Percentiles rank a stretch among this genome's conserved stretches.
Conservation (phyloP, 2,888 invertebrate genomes). For the Eremobia ochroleuca region DNA sequence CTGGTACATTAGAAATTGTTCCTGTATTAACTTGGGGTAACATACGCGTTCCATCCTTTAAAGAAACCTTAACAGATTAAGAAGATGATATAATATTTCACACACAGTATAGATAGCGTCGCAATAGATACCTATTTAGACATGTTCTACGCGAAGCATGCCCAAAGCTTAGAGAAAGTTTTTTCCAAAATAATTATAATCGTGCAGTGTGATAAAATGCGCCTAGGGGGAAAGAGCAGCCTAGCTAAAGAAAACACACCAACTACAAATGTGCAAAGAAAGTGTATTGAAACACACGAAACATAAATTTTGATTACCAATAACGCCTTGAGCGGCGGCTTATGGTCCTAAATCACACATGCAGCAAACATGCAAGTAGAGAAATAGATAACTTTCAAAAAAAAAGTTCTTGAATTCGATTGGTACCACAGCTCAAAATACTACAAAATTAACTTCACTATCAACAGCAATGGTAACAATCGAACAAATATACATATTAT, state of each 20-base stretch:
- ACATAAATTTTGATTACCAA: constrained; percentile 88
- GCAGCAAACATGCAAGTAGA: constrained; percentile 90
- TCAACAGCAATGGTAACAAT: constrained; percentile 82
- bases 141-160: constrained; percentile 90
- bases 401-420: constrained; percentile 71
- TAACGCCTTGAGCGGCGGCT: constrained; percentile 88
- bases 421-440: constrained; percentile 80
- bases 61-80: constrained; percentile 56
- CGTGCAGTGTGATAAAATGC: constrained; percentile 91
- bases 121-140: constrained; percentile 67
- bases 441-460: constrained; percentile 60
- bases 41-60: constrained; percentile 44
- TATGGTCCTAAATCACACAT: constrained; percentile 90
- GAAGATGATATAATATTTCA: constrained; percentile 57
- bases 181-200: constrained; percentile 88
- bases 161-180: constrained; percentile 89
- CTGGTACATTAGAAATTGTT: neutral
- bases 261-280: constrained; percentile 90
- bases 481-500: constrained; percentile 70
- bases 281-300: constrained; percentile 86
- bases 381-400: constrained; percentile 83
- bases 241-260: constrained; percentile 90
- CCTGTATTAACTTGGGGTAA: constrained; percentile 12
- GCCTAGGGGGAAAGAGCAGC: constrained; percentile 89
- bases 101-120: constrained; percentile 65